Percentiles rank a stretch among this genome's conserved stretches.
phyloP scores from a whole-genome alignment of 2,113 vertebrate species.

The Mirounga angustirostris region DNA sequence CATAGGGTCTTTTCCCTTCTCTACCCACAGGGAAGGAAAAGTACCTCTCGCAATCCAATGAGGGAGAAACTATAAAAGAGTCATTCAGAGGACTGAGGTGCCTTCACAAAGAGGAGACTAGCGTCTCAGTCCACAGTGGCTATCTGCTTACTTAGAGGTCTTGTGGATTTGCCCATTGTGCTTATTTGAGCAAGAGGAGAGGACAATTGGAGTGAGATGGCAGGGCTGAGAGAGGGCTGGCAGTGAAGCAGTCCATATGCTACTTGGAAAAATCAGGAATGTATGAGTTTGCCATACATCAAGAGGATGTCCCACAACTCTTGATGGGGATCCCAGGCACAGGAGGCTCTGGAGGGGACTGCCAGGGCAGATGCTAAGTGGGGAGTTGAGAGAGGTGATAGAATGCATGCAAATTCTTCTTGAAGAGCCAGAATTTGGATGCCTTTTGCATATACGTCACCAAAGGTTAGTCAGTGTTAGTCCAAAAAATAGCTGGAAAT shows the following conservation, averaged over 20 bases:
- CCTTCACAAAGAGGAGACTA: not conserved
- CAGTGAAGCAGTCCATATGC: not conserved
- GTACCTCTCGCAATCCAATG: not conserved
- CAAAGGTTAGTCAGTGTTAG: not conserved
- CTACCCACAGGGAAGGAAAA: not conserved
- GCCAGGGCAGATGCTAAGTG: not conserved
- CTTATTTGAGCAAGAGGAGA: not conserved
- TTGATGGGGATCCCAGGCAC: not conserved
- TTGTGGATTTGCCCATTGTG: not conserved
- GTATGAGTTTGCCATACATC: not conserved
- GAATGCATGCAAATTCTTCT: not conserved
- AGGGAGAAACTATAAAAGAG: not conserved
- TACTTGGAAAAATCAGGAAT: conserved; percentile 13
- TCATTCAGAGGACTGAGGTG: not conserved
- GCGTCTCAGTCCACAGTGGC: not conserved
- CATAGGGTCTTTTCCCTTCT: not conserved
- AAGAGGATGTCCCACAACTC: not conserved
- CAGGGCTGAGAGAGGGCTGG: not conserved
- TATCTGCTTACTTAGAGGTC: not conserved
- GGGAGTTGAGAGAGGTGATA: not conserved
- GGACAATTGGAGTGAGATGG: not conserved
- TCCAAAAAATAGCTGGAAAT: not conserved
- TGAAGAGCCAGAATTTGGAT: not conserved
- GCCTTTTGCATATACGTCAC: not conserved
- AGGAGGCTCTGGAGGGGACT: not conserved